A percentile compares a stretch with the other conserved stretches of the same genome.
Conservation (phyloP, 2,113 vertebrate species). For the Sylvia atricapilla region DNA sequence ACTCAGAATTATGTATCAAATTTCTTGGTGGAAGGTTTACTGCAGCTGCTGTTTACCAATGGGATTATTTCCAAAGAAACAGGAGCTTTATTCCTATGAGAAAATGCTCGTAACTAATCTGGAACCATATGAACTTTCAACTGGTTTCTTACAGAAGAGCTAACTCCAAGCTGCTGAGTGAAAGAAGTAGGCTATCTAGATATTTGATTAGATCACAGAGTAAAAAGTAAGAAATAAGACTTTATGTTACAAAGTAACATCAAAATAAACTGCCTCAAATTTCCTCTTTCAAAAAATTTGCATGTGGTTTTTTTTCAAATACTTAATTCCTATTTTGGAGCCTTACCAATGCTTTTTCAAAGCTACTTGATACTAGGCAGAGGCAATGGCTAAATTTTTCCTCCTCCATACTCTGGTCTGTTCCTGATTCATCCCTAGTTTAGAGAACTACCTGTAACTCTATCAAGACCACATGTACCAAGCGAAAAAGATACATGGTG, state of each 20-base stretch:
- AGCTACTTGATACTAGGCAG: neutral
- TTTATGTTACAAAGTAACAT: neutral
- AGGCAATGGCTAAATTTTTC: neutral
- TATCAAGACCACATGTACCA: neutral
- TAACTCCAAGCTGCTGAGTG: neutral
- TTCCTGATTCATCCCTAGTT: neutral
- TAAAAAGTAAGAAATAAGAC: neutral
- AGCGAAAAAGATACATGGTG: accelerated
- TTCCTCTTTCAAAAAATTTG: neutral
- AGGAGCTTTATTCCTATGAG: neutral
- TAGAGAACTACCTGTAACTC: neutral
- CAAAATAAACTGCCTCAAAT: neutral
- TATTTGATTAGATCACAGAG: neutral
- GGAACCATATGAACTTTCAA: neutral
- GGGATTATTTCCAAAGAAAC: neutral
- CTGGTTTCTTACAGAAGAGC: neutral
- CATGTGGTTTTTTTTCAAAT: neutral
- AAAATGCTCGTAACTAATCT: neutral
- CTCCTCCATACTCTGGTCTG: neutral
- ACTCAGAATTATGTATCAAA: neutral
- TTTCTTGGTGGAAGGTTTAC: neutral
- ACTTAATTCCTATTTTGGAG: neutral
- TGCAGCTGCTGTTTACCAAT: neutral
- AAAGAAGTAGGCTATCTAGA: neutral
- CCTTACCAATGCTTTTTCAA: neutral